These are phyloP conservation scores for Venusia cambrica DNA, from an alignment of 2,888 invertebrate genomes.

Conservation along the genomic window DNA sequence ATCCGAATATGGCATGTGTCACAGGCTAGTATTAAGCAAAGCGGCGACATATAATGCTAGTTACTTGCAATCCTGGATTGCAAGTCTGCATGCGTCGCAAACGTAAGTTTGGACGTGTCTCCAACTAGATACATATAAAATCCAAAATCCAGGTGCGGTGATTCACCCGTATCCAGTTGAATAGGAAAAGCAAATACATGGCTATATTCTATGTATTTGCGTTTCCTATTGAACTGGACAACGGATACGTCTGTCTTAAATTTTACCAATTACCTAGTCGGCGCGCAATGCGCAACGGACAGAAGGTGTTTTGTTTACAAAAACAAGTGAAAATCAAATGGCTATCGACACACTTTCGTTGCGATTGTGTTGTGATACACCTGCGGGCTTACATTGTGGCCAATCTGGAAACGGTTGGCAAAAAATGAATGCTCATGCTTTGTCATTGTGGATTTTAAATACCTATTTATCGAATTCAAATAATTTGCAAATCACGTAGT, in stretches of 20 bases:
- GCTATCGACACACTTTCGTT: slow-evolving; percentile 58
- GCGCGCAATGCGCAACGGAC: slow-evolving; percentile 52
- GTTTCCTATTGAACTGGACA: slow-evolving; percentile 56
- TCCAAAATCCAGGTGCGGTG: no score
- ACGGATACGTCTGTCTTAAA: slow-evolving; percentile 70
- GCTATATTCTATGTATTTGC: slow-evolving; percentile 60
- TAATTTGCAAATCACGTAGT: no score
- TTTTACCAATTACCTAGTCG: slow-evolving; percentile 73
- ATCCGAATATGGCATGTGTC: no score
- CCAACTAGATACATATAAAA: no score
- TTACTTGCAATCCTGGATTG: no score
- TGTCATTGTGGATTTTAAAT: slow-evolving; percentile 9
- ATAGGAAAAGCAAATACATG: slow-evolving; percentile 42
- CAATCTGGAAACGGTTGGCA: slow-evolving; percentile 15
- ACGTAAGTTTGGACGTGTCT: no score
- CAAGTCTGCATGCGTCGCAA: no score
- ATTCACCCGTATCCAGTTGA: no score
- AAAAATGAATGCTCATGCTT: slow-evolving; percentile 13
- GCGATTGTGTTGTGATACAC: slow-evolving; percentile 21
- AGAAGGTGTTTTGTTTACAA: slow-evolving; percentile 62
- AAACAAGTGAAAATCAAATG: slow-evolving; percentile 66
- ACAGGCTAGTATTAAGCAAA: no score
- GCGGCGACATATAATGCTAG: no score
- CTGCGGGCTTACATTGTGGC: slow-evolving; percentile 34
- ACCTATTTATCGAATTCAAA: no score